Evolutionary conservation across 2,797 vertebrate genomes (phyloP).

Genomic region (Philypnodon macrostomus): DNA sequence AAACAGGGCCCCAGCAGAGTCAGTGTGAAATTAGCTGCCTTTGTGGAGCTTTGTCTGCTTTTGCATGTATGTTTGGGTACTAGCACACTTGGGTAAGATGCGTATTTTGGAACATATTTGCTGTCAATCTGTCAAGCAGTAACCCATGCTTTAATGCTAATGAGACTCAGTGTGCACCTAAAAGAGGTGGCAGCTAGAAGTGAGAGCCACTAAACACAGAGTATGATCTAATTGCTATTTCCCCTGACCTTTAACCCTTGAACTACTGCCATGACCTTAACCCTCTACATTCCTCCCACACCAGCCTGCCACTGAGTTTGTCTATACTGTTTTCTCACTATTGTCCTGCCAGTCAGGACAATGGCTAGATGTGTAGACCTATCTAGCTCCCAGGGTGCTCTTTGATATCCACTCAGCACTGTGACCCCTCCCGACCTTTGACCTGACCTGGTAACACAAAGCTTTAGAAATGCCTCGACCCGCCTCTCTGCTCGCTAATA

Average conservation of each 20-base stretch:
- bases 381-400: constrained; percentile 71
- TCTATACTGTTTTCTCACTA: constrained; percentile 37
- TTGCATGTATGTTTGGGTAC: constrained; percentile 66
- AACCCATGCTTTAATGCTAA: constrained; percentile 26
- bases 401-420: constrained; percentile 76
- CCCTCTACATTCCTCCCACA: constrained; percentile 38
- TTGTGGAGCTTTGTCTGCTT: constrained; percentile 72
- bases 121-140: constrained; percentile 55
- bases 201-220: constrained; percentile 11
- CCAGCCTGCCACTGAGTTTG: constrained; percentile 26
- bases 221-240: constrained; percentile 40
- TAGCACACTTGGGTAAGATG: constrained; percentile 56
- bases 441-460: constrained; percentile 61
- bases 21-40: constrained; percentile 75
- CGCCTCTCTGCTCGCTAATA: constrained; percentile 59
- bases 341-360: constrained; percentile 47
- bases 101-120: constrained; percentile 66
- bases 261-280: constrained; percentile 34
- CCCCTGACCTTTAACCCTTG: constrained; percentile 50
- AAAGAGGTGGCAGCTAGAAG: constrained; percentile 7
- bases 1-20: constrained; percentile 69
- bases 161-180: constrained; percentile 14
- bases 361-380: constrained; percentile 58
- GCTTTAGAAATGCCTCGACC: constrained; percentile 52
- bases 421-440: constrained; percentile 65